A percentile compares a stretch with the other conserved stretches of the same genome.
Evolutionary conservation across 2,888 invertebrate species (phyloP).

Genomic region (Coleophora deauratella): DNA sequence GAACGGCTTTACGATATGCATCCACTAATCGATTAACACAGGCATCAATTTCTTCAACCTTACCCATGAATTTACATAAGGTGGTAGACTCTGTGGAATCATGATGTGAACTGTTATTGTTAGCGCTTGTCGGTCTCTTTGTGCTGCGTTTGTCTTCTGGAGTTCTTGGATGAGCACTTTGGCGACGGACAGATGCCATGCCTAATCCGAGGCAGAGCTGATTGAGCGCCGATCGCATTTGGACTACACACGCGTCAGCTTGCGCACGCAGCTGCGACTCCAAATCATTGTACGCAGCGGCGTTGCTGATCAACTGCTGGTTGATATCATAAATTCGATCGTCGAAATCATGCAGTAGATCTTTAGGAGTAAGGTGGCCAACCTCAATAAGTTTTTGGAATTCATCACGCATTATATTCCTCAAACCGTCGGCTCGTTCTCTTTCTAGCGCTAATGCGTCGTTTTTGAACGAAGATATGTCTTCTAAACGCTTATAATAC

Average conservation of each 20-base stretch:
- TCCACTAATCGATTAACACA: slow-evolving; percentile 34
- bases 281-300: slow-evolving; percentile 42
- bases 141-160: slow-evolving; percentile 15
- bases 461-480: slow-evolving; percentile 34
- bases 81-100: slow-evolving; percentile 11
- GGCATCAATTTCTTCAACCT: slow-evolving; percentile 24
- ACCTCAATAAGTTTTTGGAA: slow-evolving; percentile 41
- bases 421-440: slow-evolving; percentile 42
- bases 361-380: slow-evolving; percentile 40
- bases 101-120: slow-evolving; percentile 3
- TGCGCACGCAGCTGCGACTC: slow-evolving; percentile 39
- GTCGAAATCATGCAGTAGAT: slow-evolving; percentile 51
- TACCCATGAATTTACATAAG: slow-evolving; percentile 17
- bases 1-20: slow-evolving; percentile 36
- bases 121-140: slow-evolving; percentile 22
- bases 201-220: slow-evolving; percentile 35
- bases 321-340: slow-evolving; percentile 48
- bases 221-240: slow-evolving; percentile 38
- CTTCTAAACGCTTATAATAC: slow-evolving; percentile 25
- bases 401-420: slow-evolving; percentile 35
- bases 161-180: slow-evolving; percentile 25
- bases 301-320: slow-evolving; percentile 54
- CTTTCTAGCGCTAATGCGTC: slow-evolving; percentile 41
- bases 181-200: slow-evolving; percentile 7
- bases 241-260: slow-evolving; percentile 32